Conservation (phyloP, 1,140 invertebrate genomes). For the Platorchestia sp. region DNA sequence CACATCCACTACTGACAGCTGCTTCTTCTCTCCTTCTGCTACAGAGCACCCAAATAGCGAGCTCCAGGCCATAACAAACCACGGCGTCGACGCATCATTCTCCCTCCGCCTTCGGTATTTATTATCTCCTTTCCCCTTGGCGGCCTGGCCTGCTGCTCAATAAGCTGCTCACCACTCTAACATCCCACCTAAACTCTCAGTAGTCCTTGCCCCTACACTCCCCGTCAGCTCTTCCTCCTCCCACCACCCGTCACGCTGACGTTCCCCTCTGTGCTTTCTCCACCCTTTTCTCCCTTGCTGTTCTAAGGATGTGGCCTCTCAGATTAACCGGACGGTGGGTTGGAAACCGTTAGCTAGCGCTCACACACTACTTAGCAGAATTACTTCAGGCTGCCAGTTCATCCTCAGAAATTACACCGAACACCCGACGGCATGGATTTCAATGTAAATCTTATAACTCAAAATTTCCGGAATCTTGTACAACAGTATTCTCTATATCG, state of each 20-base stretch:
- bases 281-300: slow-evolving; percentile 52
- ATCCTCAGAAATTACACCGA: neutral
- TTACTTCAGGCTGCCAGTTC: slow-evolving; percentile 19
- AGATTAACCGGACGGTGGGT: slow-evolving; percentile 55
- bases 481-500: neutral
- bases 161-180: slow-evolving; percentile 54
- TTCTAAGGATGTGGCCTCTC: slow-evolving; percentile 54
- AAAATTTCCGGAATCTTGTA: neutral
- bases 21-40: slow-evolving; percentile 51
- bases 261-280: slow-evolving; percentile 38
- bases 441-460: neutral
- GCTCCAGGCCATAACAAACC: slow-evolving; percentile 51
- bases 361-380: slow-evolving; percentile 54
- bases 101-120: slow-evolving; percentile 55
- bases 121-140: slow-evolving; percentile 55
- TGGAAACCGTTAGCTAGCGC: slow-evolving; percentile 50
- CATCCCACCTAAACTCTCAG: slow-evolving; percentile 55
- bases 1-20: slow-evolving; percentile 46
- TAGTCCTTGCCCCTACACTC: slow-evolving; percentile 20
- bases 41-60: slow-evolving; percentile 53
- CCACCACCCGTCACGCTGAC: neutral
- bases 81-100: slow-evolving; percentile 52
- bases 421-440: neutral
- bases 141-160: slow-evolving; percentile 52
- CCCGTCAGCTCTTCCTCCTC: neutral